Evolutionary conservation across 2,797 vertebrate species (phyloP), one percentile per base, ranked within the genome.

Genomic region (Sebastes wilsoni): DNA sequence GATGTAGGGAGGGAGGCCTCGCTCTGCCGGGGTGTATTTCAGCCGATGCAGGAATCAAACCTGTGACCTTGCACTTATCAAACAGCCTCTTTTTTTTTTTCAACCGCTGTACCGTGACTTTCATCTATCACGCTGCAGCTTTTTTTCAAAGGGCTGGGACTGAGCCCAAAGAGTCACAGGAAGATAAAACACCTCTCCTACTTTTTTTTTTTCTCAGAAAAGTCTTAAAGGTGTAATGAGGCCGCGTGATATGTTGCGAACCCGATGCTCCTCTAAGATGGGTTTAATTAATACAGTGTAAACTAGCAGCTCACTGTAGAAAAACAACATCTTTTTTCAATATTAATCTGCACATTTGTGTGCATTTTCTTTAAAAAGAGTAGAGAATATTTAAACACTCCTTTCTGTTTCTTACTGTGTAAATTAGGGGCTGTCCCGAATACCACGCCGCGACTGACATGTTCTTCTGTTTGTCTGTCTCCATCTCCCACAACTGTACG

Each of bases 221-320:
- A 80, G 72, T 72, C 83, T 75, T 75, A 71, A 8, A 75, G 81
- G 79, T 83, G 79, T 83, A 92, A 91, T 87, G 82, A 91, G 68
- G 79, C 76, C 8, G 83, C 74, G n/a, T 76, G 77, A 67, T 85
- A 58, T 32, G 75, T 62, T 49, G 80, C 54, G 79, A 82, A 84
- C 70, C 73, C 54, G 72, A 55, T 54, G 79, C 83, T 83, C 74
- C 68, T 72, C 54, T 36, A 79, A 72, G 79, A 80, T 65, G 4
- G 64, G 79, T 81, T 89, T 92, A 88, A 92, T 87, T 86, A 80
- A 90, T 42, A 90, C 12, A 75, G 42, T 67, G 66, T 36, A 58
- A 81, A 58, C 46, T 59, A 25, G 74, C 80, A 77, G 77, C 55
- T 55, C 28, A 55, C 52, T 6, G 9, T 68, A 28, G 27, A 59